A percentile compares a stretch with the other conserved stretches of the same genome.
phyloP scores from a whole-genome alignment of 2,888 invertebrate species.

The Serrognathus titanus region DNA sequence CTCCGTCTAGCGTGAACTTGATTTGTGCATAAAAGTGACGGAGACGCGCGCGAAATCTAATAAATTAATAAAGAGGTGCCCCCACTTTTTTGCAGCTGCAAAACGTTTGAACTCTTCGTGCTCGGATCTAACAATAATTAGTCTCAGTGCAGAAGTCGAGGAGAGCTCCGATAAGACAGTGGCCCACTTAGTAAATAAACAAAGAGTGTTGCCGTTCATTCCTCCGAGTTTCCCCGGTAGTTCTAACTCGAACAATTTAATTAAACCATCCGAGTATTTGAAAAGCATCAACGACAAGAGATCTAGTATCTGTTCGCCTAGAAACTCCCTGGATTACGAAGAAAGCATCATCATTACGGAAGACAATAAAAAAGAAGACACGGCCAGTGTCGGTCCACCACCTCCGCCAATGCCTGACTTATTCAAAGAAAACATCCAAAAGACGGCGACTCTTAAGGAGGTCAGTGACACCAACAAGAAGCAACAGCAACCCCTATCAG shows the following conservation, averaged over 20 bases:
- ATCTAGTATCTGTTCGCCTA: constrained; percentile 51
- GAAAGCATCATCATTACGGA: constrained; percentile 32
- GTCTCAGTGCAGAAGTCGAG: constrained; percentile 47
- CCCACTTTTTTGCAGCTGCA: constrained; percentile 36
- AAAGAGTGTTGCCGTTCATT: constrained; percentile 83
- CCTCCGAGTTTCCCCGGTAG: constrained; percentile 80
- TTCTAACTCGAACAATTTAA: constrained; percentile 71
- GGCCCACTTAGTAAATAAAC: constrained; percentile 74
- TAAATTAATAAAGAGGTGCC: not conserved
- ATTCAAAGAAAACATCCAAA: constrained; percentile 17
- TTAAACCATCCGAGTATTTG: constrained; percentile 90
- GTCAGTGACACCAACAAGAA: constrained; percentile 42
- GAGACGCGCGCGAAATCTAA: too few species aligned
- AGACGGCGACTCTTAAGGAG: constrained; percentile 16
- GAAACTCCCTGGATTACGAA: constrained; percentile 44
- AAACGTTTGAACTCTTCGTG: constrained; percentile 48
- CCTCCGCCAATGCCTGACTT: constrained; percentile 52
- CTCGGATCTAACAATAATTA: constrained; percentile 50
- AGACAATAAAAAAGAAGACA: constrained; percentile 29
- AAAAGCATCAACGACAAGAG: constrained; percentile 69
- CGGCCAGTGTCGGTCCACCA: constrained; percentile 46
- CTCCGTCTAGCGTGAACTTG: not conserved
- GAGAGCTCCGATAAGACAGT: constrained; percentile 52
- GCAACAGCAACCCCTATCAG: constrained; percentile 73
- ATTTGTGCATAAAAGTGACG: not conserved